phyloP scores from a whole-genome alignment of 2,888 invertebrate species.

The Drosophila infuscata region DNA sequence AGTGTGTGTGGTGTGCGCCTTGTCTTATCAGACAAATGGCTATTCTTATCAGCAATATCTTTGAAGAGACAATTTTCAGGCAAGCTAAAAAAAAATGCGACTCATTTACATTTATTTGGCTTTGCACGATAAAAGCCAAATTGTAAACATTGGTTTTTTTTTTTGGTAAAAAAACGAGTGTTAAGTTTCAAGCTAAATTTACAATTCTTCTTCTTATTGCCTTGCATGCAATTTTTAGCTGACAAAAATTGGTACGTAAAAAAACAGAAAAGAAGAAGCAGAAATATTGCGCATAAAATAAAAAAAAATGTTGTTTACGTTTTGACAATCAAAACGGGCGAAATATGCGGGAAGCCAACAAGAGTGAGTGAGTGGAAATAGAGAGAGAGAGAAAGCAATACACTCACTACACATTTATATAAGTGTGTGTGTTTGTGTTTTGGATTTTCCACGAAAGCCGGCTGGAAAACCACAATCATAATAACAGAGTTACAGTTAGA shows the following conservation, averaged over 20 bases:
- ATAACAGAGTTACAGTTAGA: neutral
- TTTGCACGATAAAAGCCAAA: slow-evolving; percentile 23
- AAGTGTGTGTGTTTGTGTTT: slow-evolving; percentile 21
- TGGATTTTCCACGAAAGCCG: slow-evolving; percentile 50
- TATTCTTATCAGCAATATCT: slow-evolving; percentile 70
- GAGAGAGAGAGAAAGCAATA: slow-evolving; percentile 4
- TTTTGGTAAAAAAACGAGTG: slow-evolving; percentile 17
- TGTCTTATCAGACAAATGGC: slow-evolving; percentile 61
- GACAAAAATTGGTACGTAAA: slow-evolving; percentile 10
- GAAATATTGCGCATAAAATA: slow-evolving; percentile 24
- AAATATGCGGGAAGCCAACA: slow-evolving; percentile 33
- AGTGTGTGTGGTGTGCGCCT: slow-evolving; percentile 16
- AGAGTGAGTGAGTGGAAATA: slow-evolving; percentile 4
- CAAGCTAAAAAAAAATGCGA: slow-evolving; percentile 16
- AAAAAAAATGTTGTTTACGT: slow-evolving; percentile 74
- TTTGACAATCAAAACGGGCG: slow-evolving; percentile 62
- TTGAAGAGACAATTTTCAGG: slow-evolving; percentile 52
- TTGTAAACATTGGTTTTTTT: slow-evolving; percentile 4
- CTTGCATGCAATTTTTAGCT: slow-evolving; percentile 31
- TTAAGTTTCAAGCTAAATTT: slow-evolving; percentile 27
- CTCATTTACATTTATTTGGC: slow-evolving; percentile 10
- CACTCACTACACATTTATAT: slow-evolving; percentile 7
- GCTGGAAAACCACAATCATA: slow-evolving; percentile 13
- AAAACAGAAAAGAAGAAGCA: slow-evolving; percentile 11
- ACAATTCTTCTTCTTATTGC: slow-evolving; percentile 23